A percentile compares a stretch with the other conserved stretches of the same genome.
Conservation (phyloP, 2,113 vertebrate species). For the Cettia cetti region DNA sequence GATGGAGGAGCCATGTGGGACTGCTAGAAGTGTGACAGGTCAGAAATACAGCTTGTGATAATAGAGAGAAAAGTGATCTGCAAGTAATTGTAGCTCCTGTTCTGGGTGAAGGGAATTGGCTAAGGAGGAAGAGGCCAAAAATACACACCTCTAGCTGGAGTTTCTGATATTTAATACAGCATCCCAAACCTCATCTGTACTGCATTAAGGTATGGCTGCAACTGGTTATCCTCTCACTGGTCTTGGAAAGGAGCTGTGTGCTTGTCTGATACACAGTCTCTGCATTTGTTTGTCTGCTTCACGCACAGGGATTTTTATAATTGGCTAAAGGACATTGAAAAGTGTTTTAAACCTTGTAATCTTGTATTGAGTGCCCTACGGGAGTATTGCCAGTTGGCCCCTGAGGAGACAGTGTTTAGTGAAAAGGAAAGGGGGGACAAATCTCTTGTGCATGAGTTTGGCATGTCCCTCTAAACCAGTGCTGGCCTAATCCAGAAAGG, state of each 20-base stretch:
- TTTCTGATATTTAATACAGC: neutral
- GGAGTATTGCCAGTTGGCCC: neutral
- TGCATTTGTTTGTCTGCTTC: neutral
- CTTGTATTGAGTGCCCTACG: neutral
- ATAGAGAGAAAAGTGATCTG: neutral
- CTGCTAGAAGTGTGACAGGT: neutral
- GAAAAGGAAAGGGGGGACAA: neutral
- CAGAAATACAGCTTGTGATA: neutral
- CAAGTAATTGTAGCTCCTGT: neutral
- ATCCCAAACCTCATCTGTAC: neutral
- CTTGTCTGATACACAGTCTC: neutral
- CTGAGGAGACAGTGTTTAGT: neutral
- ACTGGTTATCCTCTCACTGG: neutral
- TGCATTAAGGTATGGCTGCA: neutral
- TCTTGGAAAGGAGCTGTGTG: neutral
- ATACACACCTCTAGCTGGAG: neutral
- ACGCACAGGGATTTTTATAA: neutral
- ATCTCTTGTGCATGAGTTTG: neutral
- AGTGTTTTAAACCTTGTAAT: neutral
- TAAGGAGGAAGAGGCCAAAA: neutral
- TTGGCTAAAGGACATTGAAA: neutral
- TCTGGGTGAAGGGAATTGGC: neutral
- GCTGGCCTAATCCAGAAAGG: neutral
- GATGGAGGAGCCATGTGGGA: neutral
- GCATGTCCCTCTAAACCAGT: rapidly evolving